Percentiles rank a stretch among this genome's conserved stretches.
Evolutionary conservation across 2,113 vertebrate genomes (phyloP).

Genomic region (Meleagris gallopavo): DNA sequence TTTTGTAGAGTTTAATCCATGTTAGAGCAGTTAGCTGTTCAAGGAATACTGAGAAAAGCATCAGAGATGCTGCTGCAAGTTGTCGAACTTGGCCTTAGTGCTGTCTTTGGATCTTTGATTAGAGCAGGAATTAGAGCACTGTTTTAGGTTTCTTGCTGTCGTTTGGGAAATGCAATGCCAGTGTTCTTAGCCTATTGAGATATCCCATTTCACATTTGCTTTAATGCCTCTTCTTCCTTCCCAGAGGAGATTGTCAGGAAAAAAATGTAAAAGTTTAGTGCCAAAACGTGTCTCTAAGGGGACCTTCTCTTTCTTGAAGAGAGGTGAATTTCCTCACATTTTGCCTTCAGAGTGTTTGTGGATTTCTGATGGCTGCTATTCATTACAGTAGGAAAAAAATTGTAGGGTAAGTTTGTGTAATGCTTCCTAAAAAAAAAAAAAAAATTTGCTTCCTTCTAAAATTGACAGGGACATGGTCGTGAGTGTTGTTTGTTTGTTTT

Average conservation of each 20-base stretch:
- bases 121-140: neutral
- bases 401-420: neutral
- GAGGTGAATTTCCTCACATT: neutral
- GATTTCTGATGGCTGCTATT: neutral
- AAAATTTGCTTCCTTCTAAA: neutral
- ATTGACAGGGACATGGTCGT: neutral
- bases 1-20: neutral
- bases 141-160: neutral
- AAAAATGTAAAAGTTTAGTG: rapidly evolving
- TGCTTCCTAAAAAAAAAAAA: neutral
- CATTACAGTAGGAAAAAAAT: neutral
- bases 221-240: neutral
- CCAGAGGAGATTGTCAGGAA: neutral
- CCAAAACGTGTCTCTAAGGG: neutral
- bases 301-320: neutral
- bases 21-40: neutral
- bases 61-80: neutral
- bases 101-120: neutral
- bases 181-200: neutral
- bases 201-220: neutral
- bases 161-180: neutral
- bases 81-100: neutral
- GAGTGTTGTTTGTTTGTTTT: neutral
- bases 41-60: neutral
- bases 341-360: neutral